Base-by-base conservation (phyloP, 2,113 vertebrate genomes). In the Prunella himalayana region DNA sequence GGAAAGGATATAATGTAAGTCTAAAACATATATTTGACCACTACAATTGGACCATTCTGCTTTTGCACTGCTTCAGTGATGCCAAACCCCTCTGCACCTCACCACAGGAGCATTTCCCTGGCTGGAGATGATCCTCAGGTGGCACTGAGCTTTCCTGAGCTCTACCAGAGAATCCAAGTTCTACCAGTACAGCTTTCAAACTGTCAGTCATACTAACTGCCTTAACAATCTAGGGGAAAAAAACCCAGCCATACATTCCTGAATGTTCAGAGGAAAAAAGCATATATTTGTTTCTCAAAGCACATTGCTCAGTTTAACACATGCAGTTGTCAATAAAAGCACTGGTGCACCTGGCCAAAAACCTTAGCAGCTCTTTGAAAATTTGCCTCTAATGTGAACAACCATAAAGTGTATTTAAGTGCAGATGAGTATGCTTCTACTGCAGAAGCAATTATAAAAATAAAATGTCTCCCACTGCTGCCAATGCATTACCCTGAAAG, bases 401-500 rank as follows among this genome's bases (percentile, higher is more conserved):
- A 60, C 91, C 87, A 39, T 86, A 77, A 94, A 96, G 71, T 42
- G 57, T 78, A 86, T 83, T 93, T 81, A 92, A 95, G 92, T 91
- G 89, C 92, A 92, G 89, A 86, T 8, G 56, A 97, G 90, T 69
- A n/a, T 30, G 39, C 92, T 95, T 97, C 96, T 97, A 82, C 70
- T 90, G 92, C 69, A 86, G 90, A 51, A 95, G 91, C 66, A 96
- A 86, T 75, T 93, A 95, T 97, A 97, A 98, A 98, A 98, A 97
- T 96, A 97, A 97, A 97, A 96, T 57, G 91, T 97, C 87, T 95
- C 93, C 86, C 24, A 24, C 79, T 31, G 87, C 92, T 97, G 97
- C 98, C 97, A 98, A 83, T 85, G 95, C 96, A 95, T 98, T 97
- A 97, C 96, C 93, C 97, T 94, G 91, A 72, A 96, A 97, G 97